Percentiles rank a stretch among this genome's conserved stretches.
phyloP scores from a whole-genome alignment of 2,888 invertebrate species.

The Eristalinus aeneus region DNA sequence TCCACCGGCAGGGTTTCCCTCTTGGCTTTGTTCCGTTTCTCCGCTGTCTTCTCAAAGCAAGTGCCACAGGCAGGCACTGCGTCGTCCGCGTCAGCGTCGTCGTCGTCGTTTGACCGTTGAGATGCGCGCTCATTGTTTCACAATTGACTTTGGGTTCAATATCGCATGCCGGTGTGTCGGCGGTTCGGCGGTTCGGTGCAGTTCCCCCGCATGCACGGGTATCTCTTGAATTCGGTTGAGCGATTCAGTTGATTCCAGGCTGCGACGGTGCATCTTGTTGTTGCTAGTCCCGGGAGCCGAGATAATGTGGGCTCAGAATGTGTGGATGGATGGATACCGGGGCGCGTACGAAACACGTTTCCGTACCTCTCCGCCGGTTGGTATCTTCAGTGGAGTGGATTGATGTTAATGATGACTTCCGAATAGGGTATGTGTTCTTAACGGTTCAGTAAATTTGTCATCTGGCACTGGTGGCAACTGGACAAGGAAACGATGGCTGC shows the following conservation, averaged over 20 bases:
- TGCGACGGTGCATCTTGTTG: constrained; percentile 68
- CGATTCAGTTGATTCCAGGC: constrained; percentile 70
- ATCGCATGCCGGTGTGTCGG: constrained; percentile 58
- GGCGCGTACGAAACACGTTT: constrained; percentile 55
- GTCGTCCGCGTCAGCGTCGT: neutral
- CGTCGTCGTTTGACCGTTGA: constrained; percentile 65
- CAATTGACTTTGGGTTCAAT: constrained; percentile 70
- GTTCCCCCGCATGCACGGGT: constrained; percentile 33
- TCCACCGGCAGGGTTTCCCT: constrained; percentile 55
- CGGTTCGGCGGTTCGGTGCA: constrained; percentile 1
- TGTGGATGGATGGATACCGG: constrained; percentile 35
- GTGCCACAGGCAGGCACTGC: constrained; percentile 50
- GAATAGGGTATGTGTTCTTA: constrained; percentile 67
- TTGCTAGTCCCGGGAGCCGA: constrained; percentile 43
- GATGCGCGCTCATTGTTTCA: constrained; percentile 69
- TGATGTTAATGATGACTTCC: constrained; percentile 71
- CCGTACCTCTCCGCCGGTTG: constrained; percentile 33
- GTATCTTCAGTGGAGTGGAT: constrained; percentile 60
- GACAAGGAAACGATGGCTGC: constrained; percentile 41
- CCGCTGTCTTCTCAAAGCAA: constrained; percentile 41
- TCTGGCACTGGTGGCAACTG: constrained; percentile 47
- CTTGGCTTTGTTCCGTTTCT: constrained; percentile 25
- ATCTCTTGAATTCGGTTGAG: constrained; percentile 69
- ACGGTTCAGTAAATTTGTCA: constrained; percentile 70
- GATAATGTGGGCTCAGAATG: constrained; percentile 66